These are phyloP conservation scores for Dipodomys merriami DNA, from an alignment of 2,113 vertebrate genomes.

Conservation along the genomic window DNA sequence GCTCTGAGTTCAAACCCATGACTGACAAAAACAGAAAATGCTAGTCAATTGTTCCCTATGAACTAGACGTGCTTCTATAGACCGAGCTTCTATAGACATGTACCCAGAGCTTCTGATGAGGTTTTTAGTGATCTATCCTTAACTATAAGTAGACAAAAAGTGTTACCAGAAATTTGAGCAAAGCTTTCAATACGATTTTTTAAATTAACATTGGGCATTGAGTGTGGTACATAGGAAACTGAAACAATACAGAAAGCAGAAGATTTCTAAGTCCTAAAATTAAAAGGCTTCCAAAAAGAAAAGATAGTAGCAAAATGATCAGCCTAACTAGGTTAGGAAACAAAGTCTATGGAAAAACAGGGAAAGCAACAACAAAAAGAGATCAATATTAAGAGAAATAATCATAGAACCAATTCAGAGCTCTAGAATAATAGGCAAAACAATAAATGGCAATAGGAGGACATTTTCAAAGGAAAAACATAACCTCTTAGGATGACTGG, in stretches of 20 bases:
- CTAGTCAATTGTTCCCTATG: background rate
- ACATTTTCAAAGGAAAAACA: background rate
- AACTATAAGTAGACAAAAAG: background rate
- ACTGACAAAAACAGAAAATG: background rate
- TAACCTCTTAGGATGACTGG: background rate
- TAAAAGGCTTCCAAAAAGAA: background rate
- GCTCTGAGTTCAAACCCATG: no score
- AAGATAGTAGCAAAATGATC: background rate
- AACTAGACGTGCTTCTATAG: background rate
- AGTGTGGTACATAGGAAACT: background rate
- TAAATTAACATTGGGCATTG: background rate
- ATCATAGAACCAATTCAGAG: constrained; percentile 22
- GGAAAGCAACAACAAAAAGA: background rate
- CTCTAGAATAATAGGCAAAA: background rate
- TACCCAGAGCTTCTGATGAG: background rate
- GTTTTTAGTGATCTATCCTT: background rate
- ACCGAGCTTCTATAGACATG: background rate
- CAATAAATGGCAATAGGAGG: background rate
- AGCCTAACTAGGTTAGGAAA: background rate
- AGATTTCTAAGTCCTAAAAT: background rate
- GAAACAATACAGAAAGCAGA: background rate
- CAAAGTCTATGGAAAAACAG: background rate
- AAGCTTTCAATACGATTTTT: background rate
- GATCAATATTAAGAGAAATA: background rate
- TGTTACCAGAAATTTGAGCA: background rate